Conservation (phyloP, 2,888 invertebrate species). For the Bellardia bayeri region DNA sequence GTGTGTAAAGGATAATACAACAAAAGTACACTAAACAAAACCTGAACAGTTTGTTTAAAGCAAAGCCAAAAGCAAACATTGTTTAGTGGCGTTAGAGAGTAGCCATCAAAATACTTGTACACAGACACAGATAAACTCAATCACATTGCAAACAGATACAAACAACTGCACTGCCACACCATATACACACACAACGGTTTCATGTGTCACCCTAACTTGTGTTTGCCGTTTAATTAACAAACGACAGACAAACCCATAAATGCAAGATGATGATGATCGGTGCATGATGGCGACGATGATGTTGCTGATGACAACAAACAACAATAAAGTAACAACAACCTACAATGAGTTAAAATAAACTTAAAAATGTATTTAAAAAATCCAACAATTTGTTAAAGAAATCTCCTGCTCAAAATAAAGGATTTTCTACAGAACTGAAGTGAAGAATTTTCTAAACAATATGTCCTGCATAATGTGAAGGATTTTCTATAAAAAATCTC, state of each 20-base stretch:
- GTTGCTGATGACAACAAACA: slow-evolving; percentile 49
- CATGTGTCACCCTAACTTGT: slow-evolving; percentile 72
- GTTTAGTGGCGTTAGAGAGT: slow-evolving; percentile 65
- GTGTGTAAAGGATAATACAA: slow-evolving; percentile 59
- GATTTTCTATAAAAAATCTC: no score
- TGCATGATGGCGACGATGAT: slow-evolving; percentile 8
- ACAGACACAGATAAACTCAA: slow-evolving; percentile 11
- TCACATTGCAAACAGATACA: slow-evolving; percentile 12
- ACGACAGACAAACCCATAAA: slow-evolving; percentile 69
- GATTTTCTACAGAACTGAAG: no score
- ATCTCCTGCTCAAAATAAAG: no score
- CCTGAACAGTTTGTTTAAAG: slow-evolving; percentile 41
- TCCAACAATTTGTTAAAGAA: no score
- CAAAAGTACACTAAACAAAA: slow-evolving; percentile 49
- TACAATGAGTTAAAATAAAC: slow-evolving; percentile 4
- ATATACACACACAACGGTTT: slow-evolving; percentile 34
- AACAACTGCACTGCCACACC: background rate
- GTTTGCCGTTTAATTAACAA: slow-evolving; percentile 73
- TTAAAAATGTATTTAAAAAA: background rate
- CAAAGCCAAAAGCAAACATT: slow-evolving; percentile 60
- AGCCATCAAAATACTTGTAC: slow-evolving; percentile 1
- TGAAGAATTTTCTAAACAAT: no score
- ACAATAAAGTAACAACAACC: slow-evolving; percentile 23
- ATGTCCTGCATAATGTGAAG: no score
- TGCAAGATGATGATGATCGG: slow-evolving; percentile 53